Evolutionary conservation across 1,140 invertebrate genomes (phyloP).

Genomic region (Cecropterus lyciades): DNA sequence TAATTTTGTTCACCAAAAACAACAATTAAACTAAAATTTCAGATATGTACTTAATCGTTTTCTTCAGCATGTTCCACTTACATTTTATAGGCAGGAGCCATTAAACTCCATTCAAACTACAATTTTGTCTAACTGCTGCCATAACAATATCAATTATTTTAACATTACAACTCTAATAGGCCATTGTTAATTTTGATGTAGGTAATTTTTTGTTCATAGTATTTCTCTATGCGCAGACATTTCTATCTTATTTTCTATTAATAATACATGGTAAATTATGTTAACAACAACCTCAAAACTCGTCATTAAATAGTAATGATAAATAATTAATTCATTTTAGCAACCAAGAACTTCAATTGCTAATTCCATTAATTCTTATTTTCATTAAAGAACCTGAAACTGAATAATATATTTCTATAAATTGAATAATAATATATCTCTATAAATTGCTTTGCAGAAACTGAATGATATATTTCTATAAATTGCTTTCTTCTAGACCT

Average conservation of each 20-base stretch:
- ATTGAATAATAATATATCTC: too few relatives aligned
- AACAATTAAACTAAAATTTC: not conserved
- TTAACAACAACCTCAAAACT: too few relatives aligned
- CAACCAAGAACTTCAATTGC: too few relatives aligned
- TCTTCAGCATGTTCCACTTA: not conserved
- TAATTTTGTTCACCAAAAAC: not conserved
- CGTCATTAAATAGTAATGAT: too few relatives aligned
- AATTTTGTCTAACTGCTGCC: slow-evolving; percentile 16
- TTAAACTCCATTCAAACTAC: slow-evolving; percentile 11
- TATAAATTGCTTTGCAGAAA: too few relatives aligned
- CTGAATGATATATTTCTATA: too few relatives aligned
- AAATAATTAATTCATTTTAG: too few relatives aligned
- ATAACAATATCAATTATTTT: slow-evolving; percentile 31
- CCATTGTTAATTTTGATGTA: slow-evolving; percentile 26
- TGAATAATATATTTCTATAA: too few relatives aligned
- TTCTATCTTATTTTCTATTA: too few relatives aligned
- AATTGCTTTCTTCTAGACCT: not conserved
- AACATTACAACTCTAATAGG: slow-evolving; percentile 17
- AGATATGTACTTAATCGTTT: not conserved
- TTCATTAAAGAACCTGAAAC: not conserved
- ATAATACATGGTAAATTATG: not conserved
- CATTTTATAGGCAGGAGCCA: slow-evolving; percentile 15
- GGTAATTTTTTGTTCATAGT: slow-evolving; percentile 13
- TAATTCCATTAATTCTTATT: too few relatives aligned
- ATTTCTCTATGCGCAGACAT: not conserved